These are phyloP conservation scores for Haliclona indistincta DNA, from an alignment of 37 sponge, comb jelly and placozoan genomes.

Conservation along the genomic window DNA sequence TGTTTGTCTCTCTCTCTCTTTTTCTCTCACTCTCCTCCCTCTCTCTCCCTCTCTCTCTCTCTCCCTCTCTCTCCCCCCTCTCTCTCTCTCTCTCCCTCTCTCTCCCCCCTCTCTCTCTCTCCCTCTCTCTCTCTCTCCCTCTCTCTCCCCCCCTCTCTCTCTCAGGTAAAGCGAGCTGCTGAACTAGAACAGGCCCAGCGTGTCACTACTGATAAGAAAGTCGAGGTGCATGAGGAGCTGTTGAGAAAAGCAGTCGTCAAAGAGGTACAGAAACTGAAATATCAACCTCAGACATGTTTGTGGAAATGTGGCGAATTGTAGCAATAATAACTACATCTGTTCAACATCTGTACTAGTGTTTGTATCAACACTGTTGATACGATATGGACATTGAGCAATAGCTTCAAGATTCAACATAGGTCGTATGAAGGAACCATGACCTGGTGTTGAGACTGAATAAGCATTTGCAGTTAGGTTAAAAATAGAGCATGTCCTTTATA, in stretches of 20 bases:
- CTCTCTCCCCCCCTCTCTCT: background rate
- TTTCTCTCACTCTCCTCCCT: slow-evolving; percentile 1
- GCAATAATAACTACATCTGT: too few species aligned
- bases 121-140: background rate
- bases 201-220: slow-evolving; percentile 65
- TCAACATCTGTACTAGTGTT: too few species aligned
- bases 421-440: too few species aligned
- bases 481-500: too few species aligned
- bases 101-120: slow-evolving; percentile 16
- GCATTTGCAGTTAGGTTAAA: too few species aligned
- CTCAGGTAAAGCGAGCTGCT: slow-evolving; percentile 59
- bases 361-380: too few species aligned
- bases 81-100: background rate
- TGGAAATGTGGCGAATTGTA: too few species aligned
- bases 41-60: background rate
- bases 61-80: slow-evolving; percentile 5
- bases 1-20: background rate
- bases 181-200: slow-evolving; percentile 64
- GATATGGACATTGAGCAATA: too few species aligned
- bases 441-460: too few species aligned
- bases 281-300: background rate
- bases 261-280: slow-evolving; percentile 34
- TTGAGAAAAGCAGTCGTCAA: slow-evolving; percentile 50
- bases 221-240: slow-evolving; percentile 65
- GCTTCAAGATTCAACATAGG: too few species aligned